Conservation (phyloP, 2,797 vertebrate genomes). For the Melanotaenia maccullochi region DNA sequence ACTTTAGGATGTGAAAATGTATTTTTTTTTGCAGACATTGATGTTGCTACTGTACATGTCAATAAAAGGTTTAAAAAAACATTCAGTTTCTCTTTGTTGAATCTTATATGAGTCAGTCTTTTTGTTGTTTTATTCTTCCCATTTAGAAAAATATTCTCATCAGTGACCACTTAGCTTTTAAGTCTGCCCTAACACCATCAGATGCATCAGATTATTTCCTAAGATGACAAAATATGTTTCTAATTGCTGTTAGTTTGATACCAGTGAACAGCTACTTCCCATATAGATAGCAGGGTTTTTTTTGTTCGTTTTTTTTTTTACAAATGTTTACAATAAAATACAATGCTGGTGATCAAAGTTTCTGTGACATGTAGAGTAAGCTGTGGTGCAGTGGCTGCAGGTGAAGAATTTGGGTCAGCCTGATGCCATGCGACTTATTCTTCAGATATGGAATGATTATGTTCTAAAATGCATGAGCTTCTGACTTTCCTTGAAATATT, state of each 20-base stretch:
- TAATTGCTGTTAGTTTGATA: conserved; percentile 10
- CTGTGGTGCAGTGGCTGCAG: conserved; percentile 18
- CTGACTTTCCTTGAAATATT: not conserved
- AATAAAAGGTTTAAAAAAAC: conserved; percentile 49
- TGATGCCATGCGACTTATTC: not conserved
- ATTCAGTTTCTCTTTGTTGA: too few relatives aligned
- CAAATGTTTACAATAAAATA: conserved; percentile 30
- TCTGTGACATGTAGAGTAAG: conserved; percentile 19
- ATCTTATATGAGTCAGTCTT: too few relatives aligned
- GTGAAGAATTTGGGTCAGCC: conserved; percentile 28
- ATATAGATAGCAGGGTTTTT: conserved; percentile 4
- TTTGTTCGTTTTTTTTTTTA: conserved; percentile 37
- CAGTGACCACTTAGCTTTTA: conserved; percentile 8
- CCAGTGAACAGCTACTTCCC: not conserved
- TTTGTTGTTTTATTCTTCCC: conserved; percentile 8
- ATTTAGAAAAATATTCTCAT: not conserved
- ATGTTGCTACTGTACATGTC: conserved; percentile 45
- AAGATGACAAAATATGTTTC: conserved; percentile 4
- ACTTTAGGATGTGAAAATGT: conserved; percentile 41
- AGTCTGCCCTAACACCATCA: conserved; percentile 1
- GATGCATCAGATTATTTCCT: conserved; percentile 17
- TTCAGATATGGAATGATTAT: not conserved
- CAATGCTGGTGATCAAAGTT: conserved; percentile 32
- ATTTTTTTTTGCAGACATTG: conserved; percentile 66
- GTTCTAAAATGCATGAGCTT: not conserved